Base-by-base conservation (phyloP, 92 coral and sea anemone species). In the Siderastrea siderea region DNA sequence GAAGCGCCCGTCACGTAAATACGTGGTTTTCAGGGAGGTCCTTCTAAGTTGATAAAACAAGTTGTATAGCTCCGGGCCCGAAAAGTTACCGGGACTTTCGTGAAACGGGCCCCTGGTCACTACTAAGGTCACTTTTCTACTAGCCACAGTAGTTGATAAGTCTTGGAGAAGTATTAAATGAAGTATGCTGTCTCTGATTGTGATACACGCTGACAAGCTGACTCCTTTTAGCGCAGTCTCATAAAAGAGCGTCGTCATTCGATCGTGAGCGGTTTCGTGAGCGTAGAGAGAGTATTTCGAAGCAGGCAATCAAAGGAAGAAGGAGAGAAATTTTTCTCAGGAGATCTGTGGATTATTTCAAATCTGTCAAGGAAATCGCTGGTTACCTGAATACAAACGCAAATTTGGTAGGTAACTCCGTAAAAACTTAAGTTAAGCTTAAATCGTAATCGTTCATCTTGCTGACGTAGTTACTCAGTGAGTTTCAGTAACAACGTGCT, bases 171-270 rank as follows among this genome's bases (percentile, higher is more conserved):
- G 19, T 15, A 47, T 47, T 70, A 70, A 70, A 70, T 70, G 55
- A 70, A 70, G 38, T 1, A 1, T 5, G 15, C 15, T 7, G 3
- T 54, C 7, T 45, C 7, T n/a, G 12, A 10, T 6, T 1, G 1
- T 1, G 48, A 51, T n/a, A 50, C 8, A 50, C 80, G 80, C 80
- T 75, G 66, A 38, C 44, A 51, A 38, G 80, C 80, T 75, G 66
- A 38, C 44, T 52, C 38, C 7, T 14, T 19, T 11, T 26, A 44
- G 16, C 49, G 63, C 63, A 19, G 64, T 26, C 17, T n/a, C 61
- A 38, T 26, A 63, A 3, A 74, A 48, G 78, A 61, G 66, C 66
- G 26, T 17, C 66, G 64, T 59, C 16, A 26, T 26, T 59, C 16
- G 14, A 13, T 7, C 14, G 44, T 0, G 38, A 26, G 38, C 38